These are phyloP conservation scores for Pomphorhynchus laevis DNA, from an alignment of 1,140 invertebrate genomes.

Conservation along the genomic window DNA sequence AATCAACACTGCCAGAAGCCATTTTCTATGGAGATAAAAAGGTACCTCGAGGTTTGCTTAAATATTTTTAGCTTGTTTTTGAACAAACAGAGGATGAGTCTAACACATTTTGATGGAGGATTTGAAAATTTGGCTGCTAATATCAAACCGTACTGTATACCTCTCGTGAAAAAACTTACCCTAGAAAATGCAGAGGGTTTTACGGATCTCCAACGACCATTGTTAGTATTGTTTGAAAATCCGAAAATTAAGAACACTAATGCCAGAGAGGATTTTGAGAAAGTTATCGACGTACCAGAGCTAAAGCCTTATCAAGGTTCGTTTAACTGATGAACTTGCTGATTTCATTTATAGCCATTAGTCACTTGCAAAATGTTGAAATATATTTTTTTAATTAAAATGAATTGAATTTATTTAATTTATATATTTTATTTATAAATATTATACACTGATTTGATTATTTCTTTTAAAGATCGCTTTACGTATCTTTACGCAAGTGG, in stretches of 20 bases:
- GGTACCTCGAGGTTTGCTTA: no score
- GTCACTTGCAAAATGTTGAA: conserved; percentile 45
- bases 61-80: no score
- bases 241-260: no score
- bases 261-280: background rate
- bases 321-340: conserved; percentile 97
- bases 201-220: background rate
- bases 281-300: background rate
- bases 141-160: no score
- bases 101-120: no score
- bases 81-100: no score
- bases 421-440: background rate
- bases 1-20: conserved; percentile 1
- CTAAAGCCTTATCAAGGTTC: conserved; percentile 26
- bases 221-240: no score
- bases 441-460: background rate
- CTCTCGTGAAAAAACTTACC: conserved; percentile 44
- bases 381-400: conserved; percentile 25
- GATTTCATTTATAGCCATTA: conserved; percentile 54
- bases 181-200: conserved; percentile 73
- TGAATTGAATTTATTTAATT: background rate
- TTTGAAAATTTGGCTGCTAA: no score
- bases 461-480: conserved; percentile 30
- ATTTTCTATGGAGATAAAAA: background rate
- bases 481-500: conserved; percentile 91